Base-by-base conservation (phyloP, 2,888 invertebrate species). In the Eugnorisma glareosa region DNA sequence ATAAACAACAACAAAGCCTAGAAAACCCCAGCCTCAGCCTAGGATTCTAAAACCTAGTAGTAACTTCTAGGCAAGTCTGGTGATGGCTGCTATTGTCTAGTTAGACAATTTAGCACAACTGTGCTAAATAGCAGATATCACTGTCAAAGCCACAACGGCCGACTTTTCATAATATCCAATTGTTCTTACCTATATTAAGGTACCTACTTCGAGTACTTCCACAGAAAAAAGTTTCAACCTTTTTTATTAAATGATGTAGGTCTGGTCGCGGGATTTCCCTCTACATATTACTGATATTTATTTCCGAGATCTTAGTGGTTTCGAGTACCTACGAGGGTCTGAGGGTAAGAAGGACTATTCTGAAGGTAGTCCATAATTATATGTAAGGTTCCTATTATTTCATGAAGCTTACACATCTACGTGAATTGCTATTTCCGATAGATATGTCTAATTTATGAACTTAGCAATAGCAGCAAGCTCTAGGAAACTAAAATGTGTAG, bases 401-500 rank as follows among this genome's bases (percentile, higher is more conserved):
- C 54, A 54, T n/a, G n/a, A 28, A 43, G 11, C 40, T 75, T 40
- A 28, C 28, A 59, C 18, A 59, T n/a, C 51, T 75, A 66, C 21
- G 43, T 66, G 35, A 66, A 77, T 24, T 51, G 15, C 31, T 77
- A 51, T 28, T n/a, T 24, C 63, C 8, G 37, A 3, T 37, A 37
- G 24, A 35, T 6, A 37, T 73, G 43, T 54, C 31, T 40, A 51
- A 31, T 51, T n/a, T n/a, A 70, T 28, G 31, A n/a, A 13, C 1
- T 73, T 57, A 43, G 54, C 43, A 28, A 35, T 43, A 51, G 24
- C 67, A 79, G 13, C 35, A 69, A 51, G 51, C 40, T 63, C 11
- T 45, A 37, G 35, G n/a, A 78, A 68, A 61, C 48, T 45, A 6
- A 24, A 54, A 35, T n/a, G 24, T 31, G 0, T 24, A 64, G 43